Conservation (phyloP, 2,888 invertebrate species). For the Drosophila sordidula region DNA sequence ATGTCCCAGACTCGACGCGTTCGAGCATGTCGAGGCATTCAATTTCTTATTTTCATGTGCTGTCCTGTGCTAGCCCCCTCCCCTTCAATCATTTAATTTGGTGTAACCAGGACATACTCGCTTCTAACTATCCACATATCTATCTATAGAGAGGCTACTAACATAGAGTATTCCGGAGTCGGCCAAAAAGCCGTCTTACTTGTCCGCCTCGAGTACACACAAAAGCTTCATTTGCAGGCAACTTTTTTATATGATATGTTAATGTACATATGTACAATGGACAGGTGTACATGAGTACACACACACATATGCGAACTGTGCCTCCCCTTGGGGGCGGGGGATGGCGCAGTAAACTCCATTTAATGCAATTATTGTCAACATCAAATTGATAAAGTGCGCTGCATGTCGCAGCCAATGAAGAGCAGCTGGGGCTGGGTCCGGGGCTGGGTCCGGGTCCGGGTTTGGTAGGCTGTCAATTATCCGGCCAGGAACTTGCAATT, state of each 20-base stretch:
- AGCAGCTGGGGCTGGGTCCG: background rate
- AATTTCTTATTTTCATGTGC: slow-evolving; percentile 68
- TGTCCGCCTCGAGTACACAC: slow-evolving; percentile 21
- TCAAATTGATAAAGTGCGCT: slow-evolving; percentile 70
- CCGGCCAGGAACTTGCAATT: slow-evolving; percentile 7
- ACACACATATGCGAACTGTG: background rate
- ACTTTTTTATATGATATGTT: slow-evolving; percentile 37
- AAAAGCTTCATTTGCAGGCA: slow-evolving; percentile 56
- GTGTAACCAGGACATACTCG: too few species aligned
- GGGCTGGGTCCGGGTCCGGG: too few species aligned
- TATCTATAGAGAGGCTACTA: too few species aligned
- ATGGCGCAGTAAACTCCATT: slow-evolving; percentile 34
- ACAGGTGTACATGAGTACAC: slow-evolving; percentile 5
- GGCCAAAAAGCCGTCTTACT: background rate
- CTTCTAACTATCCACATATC: too few species aligned
- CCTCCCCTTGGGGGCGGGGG: too few species aligned
- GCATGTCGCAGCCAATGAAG: slow-evolving; percentile 38
- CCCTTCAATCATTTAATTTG: slow-evolving; percentile 46
- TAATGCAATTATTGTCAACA: slow-evolving; percentile 72
- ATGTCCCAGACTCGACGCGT: slow-evolving; percentile 51
- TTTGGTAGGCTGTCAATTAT: slow-evolving; percentile 3
- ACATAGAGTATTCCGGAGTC: background rate
- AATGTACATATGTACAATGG: slow-evolving; percentile 5
- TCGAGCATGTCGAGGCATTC: slow-evolving; percentile 64
- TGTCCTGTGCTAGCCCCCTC: slow-evolving; percentile 48